Conservation (phyloP, 2,797 vertebrate species). For the Clarias platycephalus region DNA sequence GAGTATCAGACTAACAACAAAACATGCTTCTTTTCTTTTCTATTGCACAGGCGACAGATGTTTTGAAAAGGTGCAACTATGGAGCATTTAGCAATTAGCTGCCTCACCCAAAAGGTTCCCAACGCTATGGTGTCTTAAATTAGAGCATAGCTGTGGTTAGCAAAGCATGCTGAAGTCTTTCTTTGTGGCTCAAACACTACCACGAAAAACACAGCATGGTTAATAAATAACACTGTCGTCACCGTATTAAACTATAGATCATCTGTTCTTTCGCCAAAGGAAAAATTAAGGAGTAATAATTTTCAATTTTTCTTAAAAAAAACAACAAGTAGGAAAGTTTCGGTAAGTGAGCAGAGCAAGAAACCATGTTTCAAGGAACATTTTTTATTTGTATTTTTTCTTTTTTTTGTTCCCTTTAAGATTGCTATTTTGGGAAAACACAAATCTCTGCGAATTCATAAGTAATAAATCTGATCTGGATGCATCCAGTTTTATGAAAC, state of each 20-base stretch:
- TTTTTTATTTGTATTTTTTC: not conserved
- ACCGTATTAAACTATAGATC: not conserved
- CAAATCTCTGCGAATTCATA: not conserved
- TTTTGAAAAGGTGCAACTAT: not conserved
- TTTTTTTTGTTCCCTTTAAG: not conserved
- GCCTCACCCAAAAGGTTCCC: conserved; percentile 50
- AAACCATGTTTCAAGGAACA: not conserved
- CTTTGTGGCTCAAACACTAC: conserved; percentile 36
- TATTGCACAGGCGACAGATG: not conserved
- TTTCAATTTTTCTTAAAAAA: not conserved
- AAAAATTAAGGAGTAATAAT: not conserved
- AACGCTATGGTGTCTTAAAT: conserved; percentile 42
- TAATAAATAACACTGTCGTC: not conserved
- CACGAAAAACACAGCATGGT: not conserved
- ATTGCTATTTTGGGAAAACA: conserved; percentile 3
- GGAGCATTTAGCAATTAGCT: conserved; percentile 27
- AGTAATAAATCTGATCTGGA: conserved; percentile 5
- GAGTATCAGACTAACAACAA: conserved; percentile 6
- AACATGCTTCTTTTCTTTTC: not conserved
- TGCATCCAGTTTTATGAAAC: not conserved
- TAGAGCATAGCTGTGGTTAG: conserved; percentile 67
- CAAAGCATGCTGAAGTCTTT: conserved; percentile 50
- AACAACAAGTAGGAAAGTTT: not conserved
- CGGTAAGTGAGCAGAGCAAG: not conserved
- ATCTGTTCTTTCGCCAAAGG: not conserved